phyloP scores from a whole-genome alignment of 2,888 invertebrate genomes.

The Lasius platythorax region DNA sequence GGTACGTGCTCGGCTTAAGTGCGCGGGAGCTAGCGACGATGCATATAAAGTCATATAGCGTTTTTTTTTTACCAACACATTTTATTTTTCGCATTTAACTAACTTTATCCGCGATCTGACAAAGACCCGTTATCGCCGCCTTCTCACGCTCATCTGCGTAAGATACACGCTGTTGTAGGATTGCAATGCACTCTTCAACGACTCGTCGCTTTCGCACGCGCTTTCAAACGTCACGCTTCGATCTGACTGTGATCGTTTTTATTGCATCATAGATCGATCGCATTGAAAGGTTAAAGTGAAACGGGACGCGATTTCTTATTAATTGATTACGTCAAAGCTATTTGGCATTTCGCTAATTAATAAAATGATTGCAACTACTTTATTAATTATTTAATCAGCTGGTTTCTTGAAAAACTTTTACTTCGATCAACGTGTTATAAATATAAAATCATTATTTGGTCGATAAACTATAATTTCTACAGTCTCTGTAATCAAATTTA shows the following conservation, averaged over 20 bases:
- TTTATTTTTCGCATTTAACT: constrained; percentile 62
- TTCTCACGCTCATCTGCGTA: not conserved
- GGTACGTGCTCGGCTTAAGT: constrained; percentile 57
- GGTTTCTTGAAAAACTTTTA: not conserved
- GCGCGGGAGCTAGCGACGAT: constrained; percentile 11
- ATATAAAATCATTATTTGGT: constrained; percentile 17
- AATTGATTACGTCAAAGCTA: not conserved
- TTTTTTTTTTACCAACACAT: constrained; percentile 42
- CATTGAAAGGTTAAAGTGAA: not conserved
- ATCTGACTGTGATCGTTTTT: not conserved
- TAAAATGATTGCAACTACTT: not conserved
- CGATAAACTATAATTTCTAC: constrained; percentile 1
- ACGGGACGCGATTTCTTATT: not conserved
- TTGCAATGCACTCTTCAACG: not conserved
- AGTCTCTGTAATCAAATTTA: constrained; percentile 3
- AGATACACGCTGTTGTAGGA: not conserved
- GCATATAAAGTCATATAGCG: constrained; percentile 7
- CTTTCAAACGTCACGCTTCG: not conserved
- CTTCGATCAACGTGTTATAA: not conserved
- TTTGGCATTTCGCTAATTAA: not conserved
- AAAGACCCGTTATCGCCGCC: not conserved
- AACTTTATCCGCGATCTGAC: constrained; percentile 60
- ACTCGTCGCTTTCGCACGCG: not conserved
- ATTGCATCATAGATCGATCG: not conserved
- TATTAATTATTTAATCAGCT: constrained; percentile 14